Evolutionary conservation across 1,140 invertebrate genomes (phyloP), one percentile per base, ranked within the genome.

Genomic region (Caenorhabditis tropicalis): DNA sequence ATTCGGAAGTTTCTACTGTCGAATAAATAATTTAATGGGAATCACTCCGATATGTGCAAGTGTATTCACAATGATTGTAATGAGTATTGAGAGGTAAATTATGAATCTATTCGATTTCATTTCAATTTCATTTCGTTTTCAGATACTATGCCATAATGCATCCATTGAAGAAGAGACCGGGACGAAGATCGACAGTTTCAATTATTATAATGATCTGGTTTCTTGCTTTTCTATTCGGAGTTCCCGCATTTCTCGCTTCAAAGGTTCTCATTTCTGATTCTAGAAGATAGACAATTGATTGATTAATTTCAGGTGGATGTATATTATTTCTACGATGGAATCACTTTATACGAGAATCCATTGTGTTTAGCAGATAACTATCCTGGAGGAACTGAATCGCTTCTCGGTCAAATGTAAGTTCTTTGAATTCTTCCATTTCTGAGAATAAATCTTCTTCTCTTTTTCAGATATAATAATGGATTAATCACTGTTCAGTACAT

Each of bases 131-230:
- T 31, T 16, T n/a, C 5, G 12, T 19, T 92, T 92, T 58, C 93
- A 97, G 96, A 91, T 97, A 96, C 90, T 94, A 96, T 91, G 96
- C 96, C 9, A 97, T 98, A 82, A 95, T 97, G 46, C 93, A 95
- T 88, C 96, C 96, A 2, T 93, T 97, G 83, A 93, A 95, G 86
- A 95, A 95, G 10, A 92, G 95, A 79, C 95, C 96, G 93, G 95
- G 95, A 1, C 94, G 94, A 85, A 93, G 93, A 2, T 94, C 94
- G 58, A 95, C 96, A 0, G 92, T 95, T 49, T 92, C 95, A 19
- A 94, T 94, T 82, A 94, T 97, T 58, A 92, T 94, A 19, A 92
- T 94, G 39, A 96, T 97, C 74, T 98, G 96, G 96, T 87, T 94
- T 19, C 92, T 94, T 12, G 95, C 95, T 46, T 94, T 94, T 89